These are phyloP conservation scores for Apogon hyalosoma DNA, from an alignment of 2,797 vertebrate species.

Conservation along the genomic window DNA sequence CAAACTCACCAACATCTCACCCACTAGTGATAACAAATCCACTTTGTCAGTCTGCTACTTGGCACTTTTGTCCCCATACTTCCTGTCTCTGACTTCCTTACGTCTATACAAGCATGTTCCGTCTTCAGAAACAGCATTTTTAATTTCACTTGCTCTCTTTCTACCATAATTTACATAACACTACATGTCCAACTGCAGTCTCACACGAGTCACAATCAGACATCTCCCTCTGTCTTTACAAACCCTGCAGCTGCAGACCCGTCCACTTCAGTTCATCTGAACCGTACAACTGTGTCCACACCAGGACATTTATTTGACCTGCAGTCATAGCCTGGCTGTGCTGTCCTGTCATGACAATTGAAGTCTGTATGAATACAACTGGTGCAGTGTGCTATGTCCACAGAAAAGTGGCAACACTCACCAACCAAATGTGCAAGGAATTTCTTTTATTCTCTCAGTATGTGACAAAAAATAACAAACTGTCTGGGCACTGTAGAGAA, in stretches of 20 bases:
- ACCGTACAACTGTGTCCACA: constrained; percentile 24
- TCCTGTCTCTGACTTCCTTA: constrained; percentile 34
- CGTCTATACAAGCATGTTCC: background rate
- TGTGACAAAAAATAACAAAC: constrained; percentile 5
- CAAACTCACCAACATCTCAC: constrained; percentile 27
- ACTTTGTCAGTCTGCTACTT: constrained; percentile 10
- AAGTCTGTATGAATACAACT: constrained; percentile 59
- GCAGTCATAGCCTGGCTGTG: constrained; percentile 25
- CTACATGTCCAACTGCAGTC: background rate
- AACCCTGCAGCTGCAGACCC: constrained; percentile 19
- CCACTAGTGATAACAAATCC: constrained; percentile 1
- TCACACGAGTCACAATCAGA: constrained; percentile 41
- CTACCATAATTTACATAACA: background rate
- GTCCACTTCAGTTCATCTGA: constrained; percentile 32
- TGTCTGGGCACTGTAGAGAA: background rate
- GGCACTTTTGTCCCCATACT: constrained; percentile 34
- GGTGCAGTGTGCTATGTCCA: constrained; percentile 40
- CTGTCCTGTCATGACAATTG: constrained; percentile 65
- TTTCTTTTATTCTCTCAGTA: constrained; percentile 28
- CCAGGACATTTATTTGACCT: constrained; percentile 33
- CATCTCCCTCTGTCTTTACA: constrained; percentile 28
- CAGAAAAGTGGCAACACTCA: constrained; percentile 35
- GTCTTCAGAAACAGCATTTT: constrained; percentile 16
- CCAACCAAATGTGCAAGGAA: constrained; percentile 14
- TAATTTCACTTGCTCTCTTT: background rate